Base-by-base conservation (phyloP, 2,797 vertebrate species). In the Hydrocynus forskahlii region DNA sequence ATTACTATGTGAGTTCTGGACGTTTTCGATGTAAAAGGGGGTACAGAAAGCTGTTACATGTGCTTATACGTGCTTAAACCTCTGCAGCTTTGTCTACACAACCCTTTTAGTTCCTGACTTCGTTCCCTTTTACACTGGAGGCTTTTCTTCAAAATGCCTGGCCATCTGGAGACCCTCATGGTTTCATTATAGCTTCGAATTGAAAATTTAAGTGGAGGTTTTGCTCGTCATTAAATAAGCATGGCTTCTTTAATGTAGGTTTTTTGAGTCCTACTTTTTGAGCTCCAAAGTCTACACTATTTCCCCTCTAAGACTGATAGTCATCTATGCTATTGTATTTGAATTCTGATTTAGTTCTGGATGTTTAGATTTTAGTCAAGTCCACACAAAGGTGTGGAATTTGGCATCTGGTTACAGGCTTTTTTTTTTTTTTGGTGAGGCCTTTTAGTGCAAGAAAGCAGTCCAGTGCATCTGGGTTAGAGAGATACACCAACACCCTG, bases 61-160 rank as follows among this genome's bases (percentile, higher is more conserved):
- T 16, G 23, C 60, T 7, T 66, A 7, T 12, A 66, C 19, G 17
- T 67, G 43, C 43, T 6, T 25, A 13, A 19, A 64, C 21, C 45
- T 25, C 48, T 57, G 21, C 35, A 81, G 79, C 79, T 60, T 75
- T 81, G 79, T 81, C 54, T 81, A 45, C 57, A 71, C 4, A 7
- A 25, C 14, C 25, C 29, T 4, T 12, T 14, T 63, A 63, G 60
- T 13, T 6, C 13, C 59, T 35, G 35, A 35, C 35, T 35, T 35
- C 35, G 35, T 35, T 4, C 35, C 35, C 35, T 35, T 35, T 35
- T 35, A 19, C 2, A 17, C 14, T 54, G 52, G 52, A 55, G 52
- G 16, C 17, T 14, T 12, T 55, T 55, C 16, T 19, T 55, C 12
- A 4, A 23, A 59, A 59, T 59, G 57, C 57, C n/a, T 59, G 9